phyloP scores from a whole-genome alignment of 35 echinoderm and acorn worm genomes.

The Hemicentrotus pulcherrimus region DNA sequence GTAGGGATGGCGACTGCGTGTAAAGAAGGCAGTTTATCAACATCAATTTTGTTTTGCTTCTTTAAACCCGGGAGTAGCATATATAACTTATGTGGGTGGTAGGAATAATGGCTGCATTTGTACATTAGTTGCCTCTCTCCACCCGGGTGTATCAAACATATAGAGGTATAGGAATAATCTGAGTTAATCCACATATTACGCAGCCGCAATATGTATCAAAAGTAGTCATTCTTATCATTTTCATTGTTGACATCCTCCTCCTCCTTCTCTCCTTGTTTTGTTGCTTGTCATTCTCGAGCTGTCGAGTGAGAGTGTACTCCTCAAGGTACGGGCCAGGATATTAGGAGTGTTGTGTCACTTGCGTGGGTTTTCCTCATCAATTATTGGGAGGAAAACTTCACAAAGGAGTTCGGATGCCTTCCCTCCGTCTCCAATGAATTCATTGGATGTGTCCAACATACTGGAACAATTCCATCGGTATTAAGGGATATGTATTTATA shows the following conservation, averaged over 20 bases:
- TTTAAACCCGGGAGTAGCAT: background rate
- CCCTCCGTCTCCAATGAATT: background rate
- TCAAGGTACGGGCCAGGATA: constrained; percentile 20
- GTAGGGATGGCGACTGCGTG: too few species aligned
- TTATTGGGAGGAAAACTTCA: constrained; percentile 38
- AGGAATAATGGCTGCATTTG: background rate
- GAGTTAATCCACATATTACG: too few species aligned
- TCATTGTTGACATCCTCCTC: too few species aligned
- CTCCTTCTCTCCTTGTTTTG: background rate
- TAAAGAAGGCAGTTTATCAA: background rate
- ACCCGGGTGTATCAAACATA: too few species aligned
- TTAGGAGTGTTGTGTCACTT: constrained; percentile 30
- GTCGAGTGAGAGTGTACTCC: background rate
- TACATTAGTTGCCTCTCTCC: too few species aligned
- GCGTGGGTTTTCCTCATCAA: constrained; percentile 22
- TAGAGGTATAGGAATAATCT: too few species aligned
- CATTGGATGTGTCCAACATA: background rate
- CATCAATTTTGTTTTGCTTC: background rate
- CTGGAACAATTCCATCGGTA: background rate
- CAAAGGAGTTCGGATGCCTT: constrained; percentile 20
- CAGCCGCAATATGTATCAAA: too few species aligned
- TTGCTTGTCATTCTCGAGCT: background rate
- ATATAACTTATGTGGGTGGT: too few species aligned
- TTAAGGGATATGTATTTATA: background rate
- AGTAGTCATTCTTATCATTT: too few species aligned